These are phyloP conservation scores for Dicrostonyx torquatus DNA, from an alignment of 2,797 vertebrate genomes.

Conservation along the genomic window DNA sequence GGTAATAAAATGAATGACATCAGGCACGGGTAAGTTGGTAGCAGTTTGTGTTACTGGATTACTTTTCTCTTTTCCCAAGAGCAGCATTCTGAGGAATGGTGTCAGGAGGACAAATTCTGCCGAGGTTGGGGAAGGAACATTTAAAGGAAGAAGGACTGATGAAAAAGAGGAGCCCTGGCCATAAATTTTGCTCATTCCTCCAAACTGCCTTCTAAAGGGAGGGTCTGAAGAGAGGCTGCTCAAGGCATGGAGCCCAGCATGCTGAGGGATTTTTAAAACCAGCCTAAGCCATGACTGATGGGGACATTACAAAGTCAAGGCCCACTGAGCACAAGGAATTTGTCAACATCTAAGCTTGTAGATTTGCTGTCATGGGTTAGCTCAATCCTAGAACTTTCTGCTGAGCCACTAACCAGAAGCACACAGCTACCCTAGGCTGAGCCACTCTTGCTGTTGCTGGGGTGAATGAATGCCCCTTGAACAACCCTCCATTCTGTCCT, in stretches of 20 bases:
- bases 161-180: background rate
- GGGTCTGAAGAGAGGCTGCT: background rate
- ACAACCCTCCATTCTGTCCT: background rate
- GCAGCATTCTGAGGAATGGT: background rate
- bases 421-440: background rate
- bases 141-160: background rate
- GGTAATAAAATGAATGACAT: background rate
- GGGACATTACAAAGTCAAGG: conserved; percentile 15
- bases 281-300: background rate
- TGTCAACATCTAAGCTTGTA: conserved; percentile 15
- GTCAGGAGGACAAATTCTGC: conserved; percentile 28
- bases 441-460: background rate
- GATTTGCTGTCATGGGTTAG: conserved; percentile 48
- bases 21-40: background rate
- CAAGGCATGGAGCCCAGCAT: background rate
- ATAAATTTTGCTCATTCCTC: conserved; percentile 24
- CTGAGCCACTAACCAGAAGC: conserved; percentile 22
- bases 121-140: background rate
- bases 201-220: background rate
- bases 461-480: background rate
- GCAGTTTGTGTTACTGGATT: background rate
- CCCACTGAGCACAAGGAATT: background rate
- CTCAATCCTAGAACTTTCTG: background rate
- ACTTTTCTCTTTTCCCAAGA: conserved; percentile 4
- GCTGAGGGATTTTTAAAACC: conserved; percentile 28